phyloP scores from a whole-genome alignment of 2,888 invertebrate species.

The Hyalella azteca region DNA sequence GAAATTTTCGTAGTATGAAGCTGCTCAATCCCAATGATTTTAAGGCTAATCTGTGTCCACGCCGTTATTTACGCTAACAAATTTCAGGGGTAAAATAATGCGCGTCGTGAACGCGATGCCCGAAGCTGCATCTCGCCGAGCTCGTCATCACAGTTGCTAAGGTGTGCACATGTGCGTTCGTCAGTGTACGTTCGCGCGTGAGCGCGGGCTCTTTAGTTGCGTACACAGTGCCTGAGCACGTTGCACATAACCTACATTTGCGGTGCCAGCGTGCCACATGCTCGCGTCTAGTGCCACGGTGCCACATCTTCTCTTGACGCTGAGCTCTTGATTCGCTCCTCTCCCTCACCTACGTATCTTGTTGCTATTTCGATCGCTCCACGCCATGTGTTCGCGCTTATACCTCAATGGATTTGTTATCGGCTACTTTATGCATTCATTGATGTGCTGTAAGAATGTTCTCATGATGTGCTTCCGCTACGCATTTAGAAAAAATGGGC shows the following conservation, averaged over 20 bases:
- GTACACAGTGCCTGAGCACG: neutral
- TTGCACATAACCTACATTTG: constrained; percentile 37
- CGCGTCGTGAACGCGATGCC: too few species aligned
- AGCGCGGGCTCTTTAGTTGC: too few species aligned
- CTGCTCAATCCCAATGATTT: too few species aligned
- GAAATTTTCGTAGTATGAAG: too few species aligned
- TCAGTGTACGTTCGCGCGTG: neutral
- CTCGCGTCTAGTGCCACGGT: constrained; percentile 5
- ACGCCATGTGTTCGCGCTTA: neutral
- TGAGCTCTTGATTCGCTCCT: neutral
- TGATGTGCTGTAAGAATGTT: neutral
- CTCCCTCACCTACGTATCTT: neutral
- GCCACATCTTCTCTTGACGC: constrained; percentile 26
- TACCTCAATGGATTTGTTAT: neutral
- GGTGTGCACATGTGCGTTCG: constrained; percentile 4
- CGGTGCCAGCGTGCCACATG: constrained; percentile 35
- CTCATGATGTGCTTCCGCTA: too few species aligned
- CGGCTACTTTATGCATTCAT: neutral
- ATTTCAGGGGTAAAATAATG: too few species aligned
- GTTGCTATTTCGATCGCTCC: neutral
- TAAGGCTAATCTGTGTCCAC: too few species aligned
- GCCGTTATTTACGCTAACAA: too few species aligned
- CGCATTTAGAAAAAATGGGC: too few species aligned
- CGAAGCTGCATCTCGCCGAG: neutral
- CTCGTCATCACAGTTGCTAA: neutral